Conservation (phyloP, 2,797 vertebrate species). For the Discoglossus pictus region DNA sequence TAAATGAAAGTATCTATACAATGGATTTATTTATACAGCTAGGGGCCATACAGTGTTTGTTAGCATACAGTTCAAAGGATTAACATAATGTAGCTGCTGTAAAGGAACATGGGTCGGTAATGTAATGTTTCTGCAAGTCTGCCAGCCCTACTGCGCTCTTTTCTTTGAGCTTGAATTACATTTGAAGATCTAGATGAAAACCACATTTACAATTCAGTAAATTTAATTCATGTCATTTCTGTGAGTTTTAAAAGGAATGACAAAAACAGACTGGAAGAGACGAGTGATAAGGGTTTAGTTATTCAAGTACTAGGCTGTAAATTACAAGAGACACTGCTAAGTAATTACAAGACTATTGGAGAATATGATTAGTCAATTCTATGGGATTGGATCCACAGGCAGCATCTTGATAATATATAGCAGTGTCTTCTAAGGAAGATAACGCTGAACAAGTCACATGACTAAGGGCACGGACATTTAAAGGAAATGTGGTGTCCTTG, state of each 20-base stretch:
- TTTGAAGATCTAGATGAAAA: neutral
- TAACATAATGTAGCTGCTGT: neutral
- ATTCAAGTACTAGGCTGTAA: neutral
- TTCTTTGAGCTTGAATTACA: neutral
- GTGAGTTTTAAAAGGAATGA: neutral
- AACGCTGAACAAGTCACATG: too few relatives aligned
- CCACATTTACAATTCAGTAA: neutral
- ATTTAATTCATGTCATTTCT: neutral
- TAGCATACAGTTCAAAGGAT: neutral
- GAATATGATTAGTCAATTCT: slow-evolving; percentile 4
- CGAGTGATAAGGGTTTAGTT: neutral
- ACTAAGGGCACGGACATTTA: too few relatives aligned
- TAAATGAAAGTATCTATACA: neutral
- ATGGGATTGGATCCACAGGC: neutral
- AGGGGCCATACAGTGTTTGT: neutral
- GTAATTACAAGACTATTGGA: neutral
- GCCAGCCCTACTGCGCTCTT: neutral
- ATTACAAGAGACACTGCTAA: neutral
- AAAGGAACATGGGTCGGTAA: neutral
- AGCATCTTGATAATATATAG: too few relatives aligned
- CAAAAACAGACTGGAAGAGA: neutral
- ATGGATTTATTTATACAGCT: slow-evolving; percentile 13
- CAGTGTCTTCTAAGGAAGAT: too few relatives aligned
- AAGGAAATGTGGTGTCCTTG: too few relatives aligned
- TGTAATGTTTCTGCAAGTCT: neutral